Evolutionary conservation across 2,113 vertebrate species (phyloP).

Genomic region (Larimichthys crocea): DNA sequence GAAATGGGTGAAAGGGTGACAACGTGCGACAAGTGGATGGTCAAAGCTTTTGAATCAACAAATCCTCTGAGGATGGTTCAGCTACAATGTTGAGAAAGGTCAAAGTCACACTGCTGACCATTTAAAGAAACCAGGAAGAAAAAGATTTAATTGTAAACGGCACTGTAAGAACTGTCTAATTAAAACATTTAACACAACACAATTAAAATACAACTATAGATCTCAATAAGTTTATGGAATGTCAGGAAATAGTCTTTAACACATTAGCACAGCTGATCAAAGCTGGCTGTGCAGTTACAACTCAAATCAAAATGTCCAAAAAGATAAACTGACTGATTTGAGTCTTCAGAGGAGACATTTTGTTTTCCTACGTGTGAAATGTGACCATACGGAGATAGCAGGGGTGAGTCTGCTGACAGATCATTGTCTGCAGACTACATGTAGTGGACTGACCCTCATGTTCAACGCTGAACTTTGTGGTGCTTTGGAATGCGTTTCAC

Average conservation of each 20-base stretch:
- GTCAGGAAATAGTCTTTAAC: background rate
- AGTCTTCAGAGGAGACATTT: constrained; percentile 21
- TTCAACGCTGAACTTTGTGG: constrained; percentile 66
- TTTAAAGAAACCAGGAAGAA: too few species aligned
- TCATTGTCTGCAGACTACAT: constrained; percentile 57
- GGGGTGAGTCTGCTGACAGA: constrained; percentile 52
- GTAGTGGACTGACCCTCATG: constrained; percentile 67
- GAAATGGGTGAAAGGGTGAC: constrained; percentile 9
- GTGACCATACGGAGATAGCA: constrained; percentile 36
- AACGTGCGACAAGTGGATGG: background rate
- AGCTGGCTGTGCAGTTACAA: background rate
- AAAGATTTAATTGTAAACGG: too few species aligned
- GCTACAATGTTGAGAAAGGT: constrained; percentile 5
- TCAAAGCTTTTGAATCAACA: constrained; percentile 31
- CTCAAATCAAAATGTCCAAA: background rate
- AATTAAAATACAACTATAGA: background rate
- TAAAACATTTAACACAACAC: background rate
- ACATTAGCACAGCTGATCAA: background rate
- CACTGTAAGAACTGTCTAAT: too few species aligned
- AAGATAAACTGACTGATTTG: constrained; percentile 5
- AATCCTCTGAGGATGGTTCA: constrained; percentile 1
- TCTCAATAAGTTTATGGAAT: background rate
- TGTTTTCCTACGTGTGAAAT: constrained; percentile 45
- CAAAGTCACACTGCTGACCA: background rate
- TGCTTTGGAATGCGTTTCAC: constrained; percentile 73